A percentile compares a stretch with the other conserved stretches of the same genome.
These are phyloP conservation scores for Hyles vespertilio DNA, from an alignment of 1,140 invertebrate species.

Conservation along the genomic window DNA sequence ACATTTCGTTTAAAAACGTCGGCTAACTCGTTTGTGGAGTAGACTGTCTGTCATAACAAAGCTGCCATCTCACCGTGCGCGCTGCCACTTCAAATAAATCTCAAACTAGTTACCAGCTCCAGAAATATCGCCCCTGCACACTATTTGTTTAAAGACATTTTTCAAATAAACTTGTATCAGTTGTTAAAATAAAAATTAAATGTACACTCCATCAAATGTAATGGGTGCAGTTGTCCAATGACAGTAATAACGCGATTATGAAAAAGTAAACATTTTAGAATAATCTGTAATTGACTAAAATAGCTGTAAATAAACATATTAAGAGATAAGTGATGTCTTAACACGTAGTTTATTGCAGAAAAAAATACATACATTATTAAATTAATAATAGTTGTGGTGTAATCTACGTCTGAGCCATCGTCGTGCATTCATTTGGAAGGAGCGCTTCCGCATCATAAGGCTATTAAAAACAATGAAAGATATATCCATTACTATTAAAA, in stretches of 20 bases:
- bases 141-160: not conserved
- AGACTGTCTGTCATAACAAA: conserved; percentile 33
- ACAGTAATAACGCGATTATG: too few species aligned
- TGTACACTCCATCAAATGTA: too few species aligned
- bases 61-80: conserved; percentile 14
- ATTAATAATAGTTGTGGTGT: not conserved
- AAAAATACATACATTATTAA: too few species aligned
- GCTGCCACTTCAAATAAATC: conserved; percentile 35
- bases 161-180: conserved; percentile 2
- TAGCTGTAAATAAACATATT: too few species aligned
- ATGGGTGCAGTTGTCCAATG: too few species aligned
- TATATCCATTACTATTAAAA: conserved; percentile 33
- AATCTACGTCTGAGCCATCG: conserved; percentile 9
- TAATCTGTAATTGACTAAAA: too few species aligned
- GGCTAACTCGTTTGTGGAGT: conserved; percentile 15
- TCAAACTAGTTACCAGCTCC: conserved; percentile 14
- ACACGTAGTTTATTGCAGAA: too few species aligned
- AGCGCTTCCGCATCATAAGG: conserved; percentile 41
- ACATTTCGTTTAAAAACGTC: conserved; percentile 14
- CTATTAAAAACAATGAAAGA: conserved; percentile 47
- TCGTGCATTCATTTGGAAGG: conserved; percentile 30
- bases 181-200: not conserved
- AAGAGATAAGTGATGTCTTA: too few species aligned
- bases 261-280: too few species aligned
- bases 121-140: conserved; percentile 12